Conservation (phyloP, 92 coral and sea anemone genomes). For the Palythoa caribaeorum region DNA sequence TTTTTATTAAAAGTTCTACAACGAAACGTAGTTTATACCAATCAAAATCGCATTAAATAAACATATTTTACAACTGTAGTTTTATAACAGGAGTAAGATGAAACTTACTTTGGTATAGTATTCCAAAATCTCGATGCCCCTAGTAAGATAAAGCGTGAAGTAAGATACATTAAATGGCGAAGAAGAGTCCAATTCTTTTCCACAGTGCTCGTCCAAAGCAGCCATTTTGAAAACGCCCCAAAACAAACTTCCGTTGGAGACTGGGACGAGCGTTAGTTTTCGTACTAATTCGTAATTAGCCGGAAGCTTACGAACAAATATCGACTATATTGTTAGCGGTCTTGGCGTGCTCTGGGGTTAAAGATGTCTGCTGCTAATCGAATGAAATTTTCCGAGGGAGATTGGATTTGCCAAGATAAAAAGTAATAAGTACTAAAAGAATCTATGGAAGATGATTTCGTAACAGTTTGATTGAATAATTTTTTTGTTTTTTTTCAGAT, state of each 20-base stretch:
- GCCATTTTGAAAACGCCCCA: conserved; percentile 87
- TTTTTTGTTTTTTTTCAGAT: conserved; percentile 64
- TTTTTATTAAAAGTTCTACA: too few species aligned
- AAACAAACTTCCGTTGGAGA: conserved; percentile 30
- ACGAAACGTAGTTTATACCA: too few species aligned
- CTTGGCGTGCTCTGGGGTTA: background rate
- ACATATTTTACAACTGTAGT: background rate
- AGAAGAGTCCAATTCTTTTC: conserved; percentile 52
- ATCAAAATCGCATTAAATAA: background rate
- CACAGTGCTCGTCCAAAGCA: conserved; percentile 79
- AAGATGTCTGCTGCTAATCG: background rate
- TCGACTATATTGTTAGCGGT: background rate
- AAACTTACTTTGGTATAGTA: conserved; percentile 88
- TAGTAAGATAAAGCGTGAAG: conserved; percentile 83
- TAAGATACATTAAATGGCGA: conserved; percentile 74
- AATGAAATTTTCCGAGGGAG: conserved; percentile 14
- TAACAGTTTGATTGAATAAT: background rate
- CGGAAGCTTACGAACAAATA: background rate
- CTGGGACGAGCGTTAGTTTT: conserved; percentile 5
- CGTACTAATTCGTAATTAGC: conserved; percentile 10
- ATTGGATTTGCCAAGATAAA: conserved; percentile 82
- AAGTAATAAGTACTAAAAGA: conserved; percentile 54
- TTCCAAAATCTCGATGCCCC: conserved; percentile 90
- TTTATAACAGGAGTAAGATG: background rate
- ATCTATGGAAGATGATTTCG: background rate